phyloP scores from a whole-genome alignment of 2,888 invertebrate species.

The Oxystoma pomonae region DNA sequence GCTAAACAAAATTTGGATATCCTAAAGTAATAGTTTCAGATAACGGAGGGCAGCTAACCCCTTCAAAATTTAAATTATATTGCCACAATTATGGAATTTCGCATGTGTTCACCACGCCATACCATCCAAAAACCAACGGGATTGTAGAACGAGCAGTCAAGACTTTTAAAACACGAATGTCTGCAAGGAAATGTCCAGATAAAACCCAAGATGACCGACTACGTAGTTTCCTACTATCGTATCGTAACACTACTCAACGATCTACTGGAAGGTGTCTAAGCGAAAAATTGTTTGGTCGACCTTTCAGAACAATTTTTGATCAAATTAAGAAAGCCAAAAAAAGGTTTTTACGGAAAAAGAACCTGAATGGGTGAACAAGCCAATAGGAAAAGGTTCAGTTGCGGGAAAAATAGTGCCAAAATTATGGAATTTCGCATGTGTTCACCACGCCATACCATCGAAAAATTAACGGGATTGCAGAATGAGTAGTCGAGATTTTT shows the following conservation, averaged over 20 bases:
- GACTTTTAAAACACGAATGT: constrained; percentile 20
- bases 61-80: constrained; percentile 26
- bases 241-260: constrained; percentile 17
- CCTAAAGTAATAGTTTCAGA: constrained; percentile 32
- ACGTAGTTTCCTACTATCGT: constrained; percentile 16
- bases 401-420: no score
- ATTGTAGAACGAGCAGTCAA: constrained; percentile 20
- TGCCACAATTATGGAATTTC: constrained; percentile 16
- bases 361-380: no score
- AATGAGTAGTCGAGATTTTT: constrained; percentile 20
- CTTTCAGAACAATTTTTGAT: constrained; percentile 12
- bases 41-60: constrained; percentile 31
- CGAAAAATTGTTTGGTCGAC: constrained; percentile 14
- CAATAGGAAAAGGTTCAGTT: no score
- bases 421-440: constrained; percentile 17
- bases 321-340: no score
- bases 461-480: constrained; percentile 20
- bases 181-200: not conserved
- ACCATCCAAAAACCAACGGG: constrained; percentile 23
- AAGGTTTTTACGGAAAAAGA: no score
- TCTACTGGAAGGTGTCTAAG: constrained; percentile 15
- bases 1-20: constrained; percentile 23
- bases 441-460: constrained; percentile 21
- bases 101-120: constrained; percentile 16
- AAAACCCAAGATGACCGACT: constrained; percentile 1